Conservation (phyloP, 35 echinoderm and acorn worm genomes). For the Ophioderma brevispina region DNA sequence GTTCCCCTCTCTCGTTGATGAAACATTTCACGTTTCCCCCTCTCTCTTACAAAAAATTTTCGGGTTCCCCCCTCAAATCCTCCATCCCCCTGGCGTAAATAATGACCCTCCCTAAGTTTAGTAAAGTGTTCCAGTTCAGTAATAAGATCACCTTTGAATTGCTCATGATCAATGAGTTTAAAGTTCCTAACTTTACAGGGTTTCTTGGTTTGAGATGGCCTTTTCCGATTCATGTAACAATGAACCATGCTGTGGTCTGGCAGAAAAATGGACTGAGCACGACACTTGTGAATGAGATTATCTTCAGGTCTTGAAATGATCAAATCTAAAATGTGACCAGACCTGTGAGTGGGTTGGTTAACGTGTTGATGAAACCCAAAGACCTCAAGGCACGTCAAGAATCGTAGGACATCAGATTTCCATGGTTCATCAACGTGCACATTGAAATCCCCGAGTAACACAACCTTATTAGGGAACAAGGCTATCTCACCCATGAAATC, state of each 20-base stretch:
- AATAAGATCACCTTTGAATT: background rate
- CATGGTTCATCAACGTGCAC: slow-evolving; percentile 5
- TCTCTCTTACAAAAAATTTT: too few relatives aligned
- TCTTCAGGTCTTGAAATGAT: background rate
- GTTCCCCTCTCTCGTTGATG: too few relatives aligned
- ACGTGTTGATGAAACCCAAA: background rate
- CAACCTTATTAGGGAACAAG: background rate
- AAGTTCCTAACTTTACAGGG: background rate
- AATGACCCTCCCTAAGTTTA: too few relatives aligned
- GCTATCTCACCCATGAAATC: background rate
- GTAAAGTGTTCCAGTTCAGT: too few relatives aligned
- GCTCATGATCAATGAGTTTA: background rate
- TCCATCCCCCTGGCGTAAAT: too few relatives aligned
- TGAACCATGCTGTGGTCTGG: background rate
- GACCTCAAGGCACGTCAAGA: background rate
- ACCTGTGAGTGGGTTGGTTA: background rate
- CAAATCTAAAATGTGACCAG: background rate
- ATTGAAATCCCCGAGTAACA: slow-evolving; percentile 12
- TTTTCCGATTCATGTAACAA: background rate
- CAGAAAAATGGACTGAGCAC: background rate
- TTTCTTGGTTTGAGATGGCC: background rate
- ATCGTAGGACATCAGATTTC: background rate
- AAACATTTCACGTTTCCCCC: too few relatives aligned
- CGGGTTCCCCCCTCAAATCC: too few relatives aligned
- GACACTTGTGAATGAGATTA: background rate